phyloP scores from a whole-genome alignment of 2,113 vertebrate genomes.

The Crotalus viridis region DNA sequence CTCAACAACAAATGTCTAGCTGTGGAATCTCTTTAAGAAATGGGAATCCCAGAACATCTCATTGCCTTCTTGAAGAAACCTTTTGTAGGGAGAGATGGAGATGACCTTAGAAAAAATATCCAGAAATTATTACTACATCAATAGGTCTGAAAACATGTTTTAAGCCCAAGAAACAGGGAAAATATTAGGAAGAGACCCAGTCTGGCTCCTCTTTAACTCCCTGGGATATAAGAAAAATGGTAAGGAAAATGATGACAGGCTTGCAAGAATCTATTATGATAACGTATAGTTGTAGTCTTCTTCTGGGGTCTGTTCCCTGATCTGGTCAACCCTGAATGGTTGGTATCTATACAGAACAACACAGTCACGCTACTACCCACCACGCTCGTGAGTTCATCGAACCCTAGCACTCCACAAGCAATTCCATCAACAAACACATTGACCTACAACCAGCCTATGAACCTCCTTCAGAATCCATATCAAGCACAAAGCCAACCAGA shows the following conservation, averaged over 20 bases:
- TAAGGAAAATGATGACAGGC: not conserved
- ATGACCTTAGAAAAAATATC: not conserved
- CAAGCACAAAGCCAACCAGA: no score
- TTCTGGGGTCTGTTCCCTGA: not conserved
- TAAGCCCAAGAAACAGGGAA: not conserved
- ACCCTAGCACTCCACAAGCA: no score
- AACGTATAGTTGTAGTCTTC: not conserved
- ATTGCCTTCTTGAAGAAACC: not conserved
- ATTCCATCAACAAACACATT: no score
- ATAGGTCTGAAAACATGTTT: not conserved
- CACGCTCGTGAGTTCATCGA: no score
- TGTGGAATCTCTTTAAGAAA: not conserved
- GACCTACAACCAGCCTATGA: no score
- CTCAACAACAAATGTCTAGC: not conserved
- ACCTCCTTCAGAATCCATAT: no score
- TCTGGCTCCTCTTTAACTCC: not conserved
- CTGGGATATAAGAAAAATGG: not conserved
- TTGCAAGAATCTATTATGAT: not conserved
- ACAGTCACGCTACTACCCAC: no score
- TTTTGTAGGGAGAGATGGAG: not conserved
- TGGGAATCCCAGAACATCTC: not conserved
- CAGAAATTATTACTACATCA: not conserved
- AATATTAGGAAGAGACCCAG: not conserved
- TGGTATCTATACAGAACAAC: not conserved
- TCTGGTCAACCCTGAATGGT: not conserved